A percentile compares a stretch with the other conserved stretches of the same genome.
Evolutionary conservation across 53 echinoderm and acorn worm species (phyloP).

Genomic region (Patiria pectinifera): DNA sequence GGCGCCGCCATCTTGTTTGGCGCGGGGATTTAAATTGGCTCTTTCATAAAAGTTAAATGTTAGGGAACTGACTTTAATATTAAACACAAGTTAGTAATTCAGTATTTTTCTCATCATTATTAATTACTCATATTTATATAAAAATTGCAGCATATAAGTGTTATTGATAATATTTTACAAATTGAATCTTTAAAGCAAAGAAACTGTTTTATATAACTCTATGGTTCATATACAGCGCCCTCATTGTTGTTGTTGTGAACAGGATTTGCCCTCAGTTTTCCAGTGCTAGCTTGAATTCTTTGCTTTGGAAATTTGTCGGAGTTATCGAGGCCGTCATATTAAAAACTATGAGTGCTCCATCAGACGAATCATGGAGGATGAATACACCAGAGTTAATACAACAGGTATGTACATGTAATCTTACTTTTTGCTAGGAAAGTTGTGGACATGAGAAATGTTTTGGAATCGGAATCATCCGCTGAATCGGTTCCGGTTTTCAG

Average conservation of each 20-base stretch:
- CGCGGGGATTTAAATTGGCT: neutral
- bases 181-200: neutral
- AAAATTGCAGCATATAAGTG: neutral
- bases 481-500: no score
- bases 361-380: conserved; percentile 65
- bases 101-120: neutral
- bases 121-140: neutral
- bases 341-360: conserved; percentile 11
- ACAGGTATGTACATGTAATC: conserved; percentile 50
- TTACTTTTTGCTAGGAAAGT: no score
- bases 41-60: neutral
- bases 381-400: conserved; percentile 77
- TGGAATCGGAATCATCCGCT: no score
- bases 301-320: neutral
- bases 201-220: neutral
- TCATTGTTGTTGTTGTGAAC: neutral
- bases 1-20: conserved; percentile 79
- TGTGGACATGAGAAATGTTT: no score
- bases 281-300: neutral
- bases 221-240: neutral
- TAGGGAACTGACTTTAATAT: neutral
- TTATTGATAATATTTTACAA: neutral
- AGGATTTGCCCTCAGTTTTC: neutral
- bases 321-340: neutral
- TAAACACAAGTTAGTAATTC: neutral